Conservation (phyloP, 2,797 vertebrate genomes). For the Ceryle rudis region DNA sequence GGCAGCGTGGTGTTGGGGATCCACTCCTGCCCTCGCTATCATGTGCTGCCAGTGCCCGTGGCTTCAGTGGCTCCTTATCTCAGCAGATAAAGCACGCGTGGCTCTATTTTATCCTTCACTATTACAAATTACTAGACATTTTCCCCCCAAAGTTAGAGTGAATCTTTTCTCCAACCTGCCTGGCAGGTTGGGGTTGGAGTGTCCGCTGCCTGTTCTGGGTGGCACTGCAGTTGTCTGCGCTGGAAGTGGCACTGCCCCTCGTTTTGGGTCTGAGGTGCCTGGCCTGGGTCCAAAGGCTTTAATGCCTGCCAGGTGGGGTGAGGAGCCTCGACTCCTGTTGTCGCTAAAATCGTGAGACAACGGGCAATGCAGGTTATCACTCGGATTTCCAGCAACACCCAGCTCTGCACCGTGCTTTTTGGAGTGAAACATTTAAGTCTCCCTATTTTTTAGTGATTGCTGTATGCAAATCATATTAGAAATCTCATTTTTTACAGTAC, state of each 20-base stretch:
- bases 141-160: neutral
- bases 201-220: neutral
- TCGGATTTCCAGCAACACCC: neutral
- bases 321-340: neutral
- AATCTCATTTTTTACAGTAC: neutral
- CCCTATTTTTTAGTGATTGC: neutral
- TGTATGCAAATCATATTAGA: neutral
- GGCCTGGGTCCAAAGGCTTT: neutral
- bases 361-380: rapidly evolving
- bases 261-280: neutral
- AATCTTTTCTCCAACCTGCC: neutral
- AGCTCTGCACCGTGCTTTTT: neutral
- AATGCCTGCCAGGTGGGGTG: neutral
- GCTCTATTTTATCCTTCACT: neutral
- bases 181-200: no score
- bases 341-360: neutral
- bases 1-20: neutral
- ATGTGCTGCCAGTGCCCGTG: neutral
- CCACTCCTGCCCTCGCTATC: neutral
- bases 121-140: neutral
- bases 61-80: neutral
- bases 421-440: neutral
- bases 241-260: neutral
- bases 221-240: no score
- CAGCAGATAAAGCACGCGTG: neutral